Conservation (phyloP, 1,140 invertebrate genomes). For the Lerema accius region DNA sequence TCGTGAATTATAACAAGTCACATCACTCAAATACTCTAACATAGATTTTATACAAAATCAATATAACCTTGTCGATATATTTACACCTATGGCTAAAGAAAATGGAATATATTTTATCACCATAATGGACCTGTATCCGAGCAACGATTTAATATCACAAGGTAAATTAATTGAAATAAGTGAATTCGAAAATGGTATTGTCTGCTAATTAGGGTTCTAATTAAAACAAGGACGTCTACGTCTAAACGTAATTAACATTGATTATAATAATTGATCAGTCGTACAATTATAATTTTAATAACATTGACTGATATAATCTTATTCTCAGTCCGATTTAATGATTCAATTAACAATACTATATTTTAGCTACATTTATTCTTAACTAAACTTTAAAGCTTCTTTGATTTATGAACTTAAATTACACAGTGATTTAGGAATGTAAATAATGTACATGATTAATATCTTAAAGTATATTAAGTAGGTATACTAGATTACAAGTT, state of each 20-base stretch:
- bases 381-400: conserved; percentile 70
- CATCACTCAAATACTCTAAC: conserved; percentile 15
- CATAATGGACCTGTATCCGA: conserved; percentile 30
- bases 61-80: conserved; percentile 32
- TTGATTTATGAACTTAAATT: conserved; percentile 62
- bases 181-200: background rate
- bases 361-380: conserved; percentile 40
- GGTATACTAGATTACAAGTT: background rate
- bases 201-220: background rate
- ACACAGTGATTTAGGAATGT: conserved; percentile 56
- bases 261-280: conserved; percentile 8
- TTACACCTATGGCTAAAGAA: conserved; percentile 31
- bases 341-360: conserved; percentile 41
- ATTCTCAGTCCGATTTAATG: conserved; percentile 22
- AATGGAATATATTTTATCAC: conserved; percentile 36
- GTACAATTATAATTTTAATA: conserved; percentile 13
- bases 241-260: conserved; percentile 11
- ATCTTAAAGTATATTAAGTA: conserved; percentile 9
- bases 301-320: conserved; percentile 18
- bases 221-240: background rate
- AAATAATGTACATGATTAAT: conserved; percentile 40
- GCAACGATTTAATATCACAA: conserved; percentile 35
- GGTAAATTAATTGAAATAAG: conserved; percentile 7
- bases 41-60: conserved; percentile 32
- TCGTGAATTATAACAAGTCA: conserved; percentile 31